Base-by-base conservation (phyloP, 2,113 vertebrate genomes). In the Oryzias melastigma region DNA sequence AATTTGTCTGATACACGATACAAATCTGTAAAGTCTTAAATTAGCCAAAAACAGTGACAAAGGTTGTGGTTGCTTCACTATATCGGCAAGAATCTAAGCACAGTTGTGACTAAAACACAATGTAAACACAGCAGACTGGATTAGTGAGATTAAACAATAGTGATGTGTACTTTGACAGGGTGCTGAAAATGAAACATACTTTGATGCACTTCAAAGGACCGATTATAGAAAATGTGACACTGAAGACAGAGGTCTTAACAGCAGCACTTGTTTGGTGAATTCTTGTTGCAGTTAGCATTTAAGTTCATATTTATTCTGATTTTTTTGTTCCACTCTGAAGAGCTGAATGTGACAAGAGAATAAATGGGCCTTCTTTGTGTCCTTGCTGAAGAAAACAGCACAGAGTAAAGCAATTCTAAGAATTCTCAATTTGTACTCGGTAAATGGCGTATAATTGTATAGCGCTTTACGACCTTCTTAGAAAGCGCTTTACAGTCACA, bases 221-320 rank as follows among this genome's bases (percentile, higher is more conserved):
- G 5, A 52, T 68, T 49, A 49, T 52, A 64, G 40, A 27, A 53
- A 71, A 52, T 19, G 17, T 74, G 63, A 59, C 61, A 82, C 73
- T 73, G 72, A 22, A 65, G 54, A 78, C 24, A 58, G 73, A 62
- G 35, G 65, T 25, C 25, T 58, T 18, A 65, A 55, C 17, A 14
- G 47, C 49, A 69, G 53, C 67, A 68, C 58, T 51, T 24, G 71
- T 51, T 57, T 71, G 25, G 12, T 55, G 52, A 61, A 47, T 69
- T 43, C 66, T 70, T 69, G 52, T 48, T 46, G 58, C 56, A 18
- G 16, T 44, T 19, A 19, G 40, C 62, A 79, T 81, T 71, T 62
- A 77, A 79, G 77, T 72, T 57, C 47, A 46, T 71, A 57, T 73
- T 83, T 77, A 68, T 75, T 76, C 43, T 64, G 71, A 64, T 62